These are phyloP conservation scores for Merodon equestris DNA, from an alignment of 2,888 invertebrate species.

Conservation along the genomic window DNA sequence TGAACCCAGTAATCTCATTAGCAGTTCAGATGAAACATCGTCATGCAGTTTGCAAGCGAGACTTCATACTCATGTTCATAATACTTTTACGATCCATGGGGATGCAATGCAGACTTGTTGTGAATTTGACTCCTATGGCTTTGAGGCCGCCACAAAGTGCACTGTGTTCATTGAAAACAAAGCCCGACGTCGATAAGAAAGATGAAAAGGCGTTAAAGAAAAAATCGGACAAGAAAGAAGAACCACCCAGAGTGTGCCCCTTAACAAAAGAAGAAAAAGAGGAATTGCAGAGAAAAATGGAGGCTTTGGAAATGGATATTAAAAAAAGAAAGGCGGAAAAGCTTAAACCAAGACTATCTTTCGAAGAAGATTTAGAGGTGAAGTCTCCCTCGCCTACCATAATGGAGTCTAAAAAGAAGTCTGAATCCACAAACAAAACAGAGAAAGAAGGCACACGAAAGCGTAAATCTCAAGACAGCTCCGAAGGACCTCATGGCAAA, in stretches of 20 bases:
- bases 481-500: slow-evolving; percentile 27
- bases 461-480: slow-evolving; percentile 29
- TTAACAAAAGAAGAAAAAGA: slow-evolving; percentile 71
- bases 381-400: background rate
- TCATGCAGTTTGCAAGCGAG: slow-evolving; percentile 83
- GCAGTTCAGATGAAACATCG: slow-evolving; percentile 82
- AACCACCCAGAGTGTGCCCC: slow-evolving; percentile 23
- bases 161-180: slow-evolving; percentile 82
- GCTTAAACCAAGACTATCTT: slow-evolving; percentile 32
- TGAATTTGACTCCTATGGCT: slow-evolving; percentile 88
- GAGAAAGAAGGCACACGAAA: slow-evolving; percentile 22
- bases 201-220: slow-evolving; percentile 5
- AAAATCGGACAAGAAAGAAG: slow-evolving; percentile 13
- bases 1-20: slow-evolving; percentile 80
- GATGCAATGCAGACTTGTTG: slow-evolving; percentile 88
- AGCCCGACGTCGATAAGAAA: too few species aligned
- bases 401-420: too few species aligned
- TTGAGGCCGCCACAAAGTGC: slow-evolving; percentile 84
- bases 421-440: background rate
- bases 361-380: slow-evolving; percentile 45
- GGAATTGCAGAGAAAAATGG: slow-evolving; percentile 39
- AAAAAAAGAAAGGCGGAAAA: slow-evolving; percentile 21
- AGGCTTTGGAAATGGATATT: slow-evolving; percentile 38
- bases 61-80: slow-evolving; percentile 87
- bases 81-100: slow-evolving; percentile 89